These are phyloP conservation scores for Troglohyphantes excavatus DNA, from an alignment of 2,888 invertebrate genomes.

Conservation along the genomic window DNA sequence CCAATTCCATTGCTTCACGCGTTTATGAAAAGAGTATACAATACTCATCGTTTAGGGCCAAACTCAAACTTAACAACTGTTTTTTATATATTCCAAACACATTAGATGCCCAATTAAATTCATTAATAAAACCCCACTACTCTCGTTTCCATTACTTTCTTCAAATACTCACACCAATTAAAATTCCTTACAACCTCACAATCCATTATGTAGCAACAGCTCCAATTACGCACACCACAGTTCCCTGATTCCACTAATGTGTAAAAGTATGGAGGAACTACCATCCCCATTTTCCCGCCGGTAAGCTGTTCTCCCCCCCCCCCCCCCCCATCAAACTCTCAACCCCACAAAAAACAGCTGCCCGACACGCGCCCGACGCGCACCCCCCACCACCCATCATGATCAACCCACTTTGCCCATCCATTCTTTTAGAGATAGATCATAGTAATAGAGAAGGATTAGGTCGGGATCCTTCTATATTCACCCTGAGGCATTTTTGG, in stretches of 20 bases:
- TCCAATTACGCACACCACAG: not conserved
- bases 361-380: constrained; percentile 46
- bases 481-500: not conserved
- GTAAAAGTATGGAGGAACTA: not conserved
- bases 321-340: not conserved
- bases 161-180: not conserved
- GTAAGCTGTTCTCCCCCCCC: not conserved
- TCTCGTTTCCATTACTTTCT: no score
- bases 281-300: not conserved
- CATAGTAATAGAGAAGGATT: not conserved
- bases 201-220: no score
- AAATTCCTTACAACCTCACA: not conserved
- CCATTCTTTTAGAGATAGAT: not conserved
- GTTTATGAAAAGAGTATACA: no score
- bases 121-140: no score
- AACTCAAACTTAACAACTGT: no score
- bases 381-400: not conserved
- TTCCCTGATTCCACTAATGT: not conserved
- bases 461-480: no score
- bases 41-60: no score
- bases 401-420: constrained; percentile 8
- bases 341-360: constrained; percentile 54
- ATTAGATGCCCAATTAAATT: no score
- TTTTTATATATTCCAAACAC: no score
- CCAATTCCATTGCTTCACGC: no score